These are phyloP conservation scores for Phrynocephalus vlangalii DNA, from an alignment of 2,797 vertebrate species.

Conservation along the genomic window DNA sequence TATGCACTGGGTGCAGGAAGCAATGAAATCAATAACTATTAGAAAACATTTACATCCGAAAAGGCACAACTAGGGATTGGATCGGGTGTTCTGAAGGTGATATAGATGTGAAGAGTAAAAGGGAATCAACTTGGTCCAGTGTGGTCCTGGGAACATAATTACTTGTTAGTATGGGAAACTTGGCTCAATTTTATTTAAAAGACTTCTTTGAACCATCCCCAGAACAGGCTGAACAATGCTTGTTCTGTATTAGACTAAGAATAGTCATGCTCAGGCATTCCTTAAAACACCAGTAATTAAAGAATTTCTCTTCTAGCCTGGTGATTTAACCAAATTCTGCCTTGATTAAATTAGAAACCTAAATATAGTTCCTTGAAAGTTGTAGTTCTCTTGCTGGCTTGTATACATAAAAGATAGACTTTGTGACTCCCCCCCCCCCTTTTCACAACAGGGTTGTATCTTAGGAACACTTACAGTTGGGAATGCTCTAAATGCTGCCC, in stretches of 20 bases:
- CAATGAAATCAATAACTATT: neutral
- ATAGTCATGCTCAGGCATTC: constrained; percentile 76
- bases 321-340: constrained; percentile 9
- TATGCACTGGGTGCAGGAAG: neutral
- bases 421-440: neutral
- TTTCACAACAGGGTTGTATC: neutral
- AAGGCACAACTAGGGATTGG: neutral
- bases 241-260: constrained; percentile 75
- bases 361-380: constrained; percentile 3
- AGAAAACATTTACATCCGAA: neutral
- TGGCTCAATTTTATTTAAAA: constrained; percentile 68
- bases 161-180: constrained; percentile 61
- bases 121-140: constrained; percentile 2
- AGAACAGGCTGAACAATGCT: constrained; percentile 75
- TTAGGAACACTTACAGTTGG: neutral
- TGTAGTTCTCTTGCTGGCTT: neutral
- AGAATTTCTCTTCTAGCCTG: constrained; percentile 32
- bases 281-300: constrained; percentile 61
- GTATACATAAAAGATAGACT: neutral
- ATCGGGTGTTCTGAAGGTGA: neutral
- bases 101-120: neutral
- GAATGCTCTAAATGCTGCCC: neutral
- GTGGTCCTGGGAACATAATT: constrained; percentile 34
- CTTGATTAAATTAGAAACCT: constrained; percentile 3
- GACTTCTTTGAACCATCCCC: constrained; percentile 74